Conservation (phyloP, 92 coral and sea anemone genomes). For the Siderastrea siderea region DNA sequence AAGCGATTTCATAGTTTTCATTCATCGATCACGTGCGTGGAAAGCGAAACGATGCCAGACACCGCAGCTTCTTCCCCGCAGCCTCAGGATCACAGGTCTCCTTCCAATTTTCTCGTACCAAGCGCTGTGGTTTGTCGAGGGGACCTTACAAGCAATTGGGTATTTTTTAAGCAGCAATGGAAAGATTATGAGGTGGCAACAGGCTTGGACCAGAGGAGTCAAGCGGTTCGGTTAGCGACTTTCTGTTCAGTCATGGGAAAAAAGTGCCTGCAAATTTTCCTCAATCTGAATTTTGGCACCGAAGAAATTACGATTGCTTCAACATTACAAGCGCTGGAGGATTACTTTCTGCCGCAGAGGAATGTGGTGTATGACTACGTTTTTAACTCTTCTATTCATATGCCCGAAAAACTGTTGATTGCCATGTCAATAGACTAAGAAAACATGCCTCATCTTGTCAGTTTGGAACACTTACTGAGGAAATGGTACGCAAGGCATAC, state of each 20-base stretch:
- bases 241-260: background rate
- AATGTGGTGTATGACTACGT: constrained; percentile 18
- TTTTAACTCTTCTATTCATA: constrained; percentile 57
- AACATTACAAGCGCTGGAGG: constrained; percentile 20
- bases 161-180: background rate
- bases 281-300: background rate
- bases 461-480: too few species aligned
- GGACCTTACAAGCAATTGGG: background rate
- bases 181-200: background rate
- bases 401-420: constrained; percentile 1
- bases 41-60: too few species aligned
- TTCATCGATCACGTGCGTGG: too few species aligned
- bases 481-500: background rate
- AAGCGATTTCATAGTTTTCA: background rate
- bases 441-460: too few species aligned
- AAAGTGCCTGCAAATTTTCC: background rate
- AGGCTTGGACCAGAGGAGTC: background rate
- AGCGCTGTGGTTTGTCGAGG: too few species aligned
- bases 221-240: background rate
- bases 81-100: too few species aligned
- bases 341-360: constrained; percentile 51
- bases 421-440: too few species aligned
- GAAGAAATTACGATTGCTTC: background rate
- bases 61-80: too few species aligned
- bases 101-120: too few species aligned